Evolutionary conservation across 37 sponge, comb jelly and placozoan genomes (phyloP).

Genomic region (Axinella damicornis): DNA sequence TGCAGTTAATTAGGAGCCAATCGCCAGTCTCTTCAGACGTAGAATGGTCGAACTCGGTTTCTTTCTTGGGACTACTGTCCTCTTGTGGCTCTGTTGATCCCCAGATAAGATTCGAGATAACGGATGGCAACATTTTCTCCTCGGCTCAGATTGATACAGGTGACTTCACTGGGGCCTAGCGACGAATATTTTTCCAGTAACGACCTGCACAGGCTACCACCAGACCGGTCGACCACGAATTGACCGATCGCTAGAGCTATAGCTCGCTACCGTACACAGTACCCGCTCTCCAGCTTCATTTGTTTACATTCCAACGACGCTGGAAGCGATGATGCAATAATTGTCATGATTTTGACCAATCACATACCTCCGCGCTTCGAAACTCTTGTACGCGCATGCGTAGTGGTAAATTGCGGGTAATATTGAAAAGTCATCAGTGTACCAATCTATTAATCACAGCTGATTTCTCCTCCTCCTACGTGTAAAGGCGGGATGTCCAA

Average conservation of each 20-base stretch:
- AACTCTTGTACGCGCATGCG: constrained; percentile 17
- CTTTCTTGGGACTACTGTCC: not conserved
- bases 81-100: constrained; percentile 19
- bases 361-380: not conserved
- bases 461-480: too few relatives aligned
- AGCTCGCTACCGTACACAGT: too few relatives aligned
- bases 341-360: not conserved
- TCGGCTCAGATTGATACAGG: too few relatives aligned
- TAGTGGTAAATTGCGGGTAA: not conserved
- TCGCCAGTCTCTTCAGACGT: constrained; percentile 44
- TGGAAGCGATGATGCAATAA: not conserved
- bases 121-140: constrained; percentile 45
- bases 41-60: constrained; percentile 5
- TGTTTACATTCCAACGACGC: constrained; percentile 39
- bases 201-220: too few relatives aligned
- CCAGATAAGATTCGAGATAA: constrained; percentile 48
- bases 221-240: too few relatives aligned
- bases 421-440: constrained; percentile 4
- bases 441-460: too few relatives aligned
- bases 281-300: too few relatives aligned
- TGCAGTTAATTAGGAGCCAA: constrained; percentile 52
- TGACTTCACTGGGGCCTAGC: too few relatives aligned
- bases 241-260: too few relatives aligned
- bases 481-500: too few relatives aligned
- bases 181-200: too few relatives aligned